Base-by-base conservation (phyloP, 2,797 vertebrate species). In the Enteromius mattozi region DNA sequence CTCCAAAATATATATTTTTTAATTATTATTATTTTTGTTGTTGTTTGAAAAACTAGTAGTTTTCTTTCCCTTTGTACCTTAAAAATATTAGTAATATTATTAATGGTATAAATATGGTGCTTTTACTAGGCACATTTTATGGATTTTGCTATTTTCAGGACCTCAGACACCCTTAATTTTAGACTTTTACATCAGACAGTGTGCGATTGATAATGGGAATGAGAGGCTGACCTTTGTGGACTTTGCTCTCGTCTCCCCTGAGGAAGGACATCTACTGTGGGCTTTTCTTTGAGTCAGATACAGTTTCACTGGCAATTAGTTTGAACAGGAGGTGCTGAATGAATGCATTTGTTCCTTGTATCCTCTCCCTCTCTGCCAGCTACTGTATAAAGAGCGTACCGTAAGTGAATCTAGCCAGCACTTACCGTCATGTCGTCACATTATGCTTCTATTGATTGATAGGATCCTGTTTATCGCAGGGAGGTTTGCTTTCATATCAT, bases 291-390 rank as follows among this genome's bases (percentile, higher is more conserved):
- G 63, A 82, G 84, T 68, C 63, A 61, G 88, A 90, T 94, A 89
- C 77, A 77, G 85, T 93, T 93, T 89, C 92, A 86, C 84, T 81
- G 80, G 82, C 87, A 87, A 89, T 91, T 92, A 91, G 88, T 86
- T 80, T 81, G n/a, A 69, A 86, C 86, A 88, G 86, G 56, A 81
- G 80, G 88, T 86, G 82, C 74, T 90, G 89, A 90, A 89, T 86
- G 84, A 85, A 89, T 88, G 84, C 86, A 82, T 65, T 85, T 80
- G 84, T 90, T 85, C 85, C 68, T 66, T 76, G 79, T 81, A 83
- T 72, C 71, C 83, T 47, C n/a, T 77, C 49, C 40, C 59, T 69
- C 78, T 35, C 35, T 84, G 75, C 61, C 35, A 83, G 87, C 83
- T 86, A 80, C 82, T 83, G 86, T 86, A 81, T 81, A 86, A 61